Conservation (phyloP, 2,888 invertebrate genomes). For the Morinoia aosen region DNA sequence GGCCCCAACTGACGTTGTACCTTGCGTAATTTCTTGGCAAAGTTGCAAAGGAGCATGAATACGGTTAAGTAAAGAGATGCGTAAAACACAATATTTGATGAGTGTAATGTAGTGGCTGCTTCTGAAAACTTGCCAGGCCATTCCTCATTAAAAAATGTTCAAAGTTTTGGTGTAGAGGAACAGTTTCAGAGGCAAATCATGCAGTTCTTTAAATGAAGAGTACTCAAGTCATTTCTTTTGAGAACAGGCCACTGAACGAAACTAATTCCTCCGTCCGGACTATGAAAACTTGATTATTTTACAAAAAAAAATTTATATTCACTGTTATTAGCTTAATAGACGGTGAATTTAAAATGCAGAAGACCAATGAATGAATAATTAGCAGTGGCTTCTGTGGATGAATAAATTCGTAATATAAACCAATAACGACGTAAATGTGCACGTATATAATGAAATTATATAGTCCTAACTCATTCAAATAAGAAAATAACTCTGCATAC, state of each 20-base stretch:
- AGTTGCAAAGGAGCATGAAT: constrained; percentile 10
- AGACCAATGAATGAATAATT: no score
- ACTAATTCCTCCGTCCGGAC: neutral
- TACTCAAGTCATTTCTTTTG: neutral
- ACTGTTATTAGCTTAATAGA: neutral
- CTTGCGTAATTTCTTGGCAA: neutral
- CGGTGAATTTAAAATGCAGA: neutral
- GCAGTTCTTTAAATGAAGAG: neutral
- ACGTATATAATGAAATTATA: no score
- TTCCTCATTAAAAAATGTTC: neutral
- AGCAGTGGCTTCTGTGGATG: neutral
- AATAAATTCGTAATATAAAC: no score
- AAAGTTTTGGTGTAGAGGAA: constrained; percentile 40
- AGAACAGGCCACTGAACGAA: neutral
- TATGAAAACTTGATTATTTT: neutral
- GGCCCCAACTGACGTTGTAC: neutral
- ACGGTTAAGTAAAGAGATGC: constrained; percentile 45
- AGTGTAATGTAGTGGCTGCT: constrained; percentile 24
- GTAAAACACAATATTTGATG: constrained; percentile 41
- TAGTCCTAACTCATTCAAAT: no score
- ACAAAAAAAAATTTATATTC: neutral
- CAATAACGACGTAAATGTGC: no score
- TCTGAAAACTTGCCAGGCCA: neutral
- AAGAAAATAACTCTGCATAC: no score
- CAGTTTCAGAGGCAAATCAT: neutral